Conservation (phyloP, 2,888 invertebrate species). For the Cyclophora albipunctata region DNA sequence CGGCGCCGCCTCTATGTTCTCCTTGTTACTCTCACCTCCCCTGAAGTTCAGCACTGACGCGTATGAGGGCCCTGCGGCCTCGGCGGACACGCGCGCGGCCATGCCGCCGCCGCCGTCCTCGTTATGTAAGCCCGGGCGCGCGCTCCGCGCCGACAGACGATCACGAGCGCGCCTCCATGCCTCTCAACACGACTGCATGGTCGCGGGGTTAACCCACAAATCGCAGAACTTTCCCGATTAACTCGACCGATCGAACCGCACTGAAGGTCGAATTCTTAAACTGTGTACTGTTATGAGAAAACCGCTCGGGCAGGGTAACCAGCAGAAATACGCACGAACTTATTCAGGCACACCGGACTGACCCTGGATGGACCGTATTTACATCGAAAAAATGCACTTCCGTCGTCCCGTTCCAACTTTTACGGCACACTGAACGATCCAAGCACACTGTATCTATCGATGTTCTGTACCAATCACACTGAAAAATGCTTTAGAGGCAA, state of each 20-base stretch:
- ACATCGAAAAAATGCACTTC: slow-evolving; percentile 73
- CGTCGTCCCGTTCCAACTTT: slow-evolving; percentile 59
- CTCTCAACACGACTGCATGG: slow-evolving; percentile 69
- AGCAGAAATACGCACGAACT: slow-evolving; percentile 54
- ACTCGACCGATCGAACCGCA: slow-evolving; percentile 46
- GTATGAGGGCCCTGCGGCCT: slow-evolving; percentile 79
- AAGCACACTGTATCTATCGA: slow-evolving; percentile 50
- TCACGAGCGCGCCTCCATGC: slow-evolving; percentile 75
- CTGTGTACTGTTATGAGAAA: slow-evolving; percentile 38
- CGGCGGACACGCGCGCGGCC: slow-evolving; percentile 71
- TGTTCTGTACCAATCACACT: slow-evolving; percentile 44
- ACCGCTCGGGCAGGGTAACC: slow-evolving; percentile 36
- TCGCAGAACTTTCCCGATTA: slow-evolving; percentile 47
- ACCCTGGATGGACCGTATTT: slow-evolving; percentile 71
- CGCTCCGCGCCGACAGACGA: slow-evolving; percentile 74
- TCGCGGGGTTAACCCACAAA: slow-evolving; percentile 59
- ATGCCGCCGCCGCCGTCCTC: slow-evolving; percentile 70
- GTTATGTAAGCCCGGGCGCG: slow-evolving; percentile 73
- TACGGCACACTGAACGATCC: slow-evolving; percentile 51
- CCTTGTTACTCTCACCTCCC: slow-evolving; percentile 76
- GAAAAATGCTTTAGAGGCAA: slow-evolving; percentile 44
- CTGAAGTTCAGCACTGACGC: slow-evolving; percentile 82
- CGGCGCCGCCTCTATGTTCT: slow-evolving; percentile 70
- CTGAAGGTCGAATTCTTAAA: slow-evolving; percentile 52
- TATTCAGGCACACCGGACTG: slow-evolving; percentile 64